phyloP scores from a whole-genome alignment of 2,888 invertebrate species.

The Notodonta dromedarius region DNA sequence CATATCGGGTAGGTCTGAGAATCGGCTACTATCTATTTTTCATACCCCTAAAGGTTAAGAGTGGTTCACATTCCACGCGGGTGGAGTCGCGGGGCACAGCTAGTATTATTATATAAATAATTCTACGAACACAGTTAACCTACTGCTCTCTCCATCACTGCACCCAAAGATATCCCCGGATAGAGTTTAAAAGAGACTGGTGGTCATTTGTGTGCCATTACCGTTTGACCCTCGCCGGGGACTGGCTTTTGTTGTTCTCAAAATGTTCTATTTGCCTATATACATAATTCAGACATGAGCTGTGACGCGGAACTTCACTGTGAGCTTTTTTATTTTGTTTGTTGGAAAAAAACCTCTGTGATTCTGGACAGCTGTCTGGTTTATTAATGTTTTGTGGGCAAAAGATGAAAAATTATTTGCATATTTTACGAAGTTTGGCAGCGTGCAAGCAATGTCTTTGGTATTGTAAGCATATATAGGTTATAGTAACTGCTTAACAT shows the following conservation, averaged over 20 bases:
- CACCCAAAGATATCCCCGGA: conserved; percentile 2
- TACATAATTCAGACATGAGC: conserved; percentile 38
- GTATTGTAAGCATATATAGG: too few species aligned
- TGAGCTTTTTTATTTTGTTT: conserved; percentile 8
- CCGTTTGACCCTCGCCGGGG: conserved; percentile 27
- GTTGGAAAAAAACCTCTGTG: not conserved
- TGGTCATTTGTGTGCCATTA: conserved; percentile 28
- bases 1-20: too few species aligned
- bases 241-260: conserved; percentile 13
- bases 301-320: conserved; percentile 14
- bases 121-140: not conserved
- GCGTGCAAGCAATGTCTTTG: too few species aligned
- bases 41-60: too few species aligned
- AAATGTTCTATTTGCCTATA: conserved; percentile 31
- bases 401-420: too few species aligned
- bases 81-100: too few species aligned
- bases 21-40: too few species aligned
- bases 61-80: too few species aligned
- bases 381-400: not conserved
- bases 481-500: too few species aligned
- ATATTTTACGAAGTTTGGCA: too few species aligned
- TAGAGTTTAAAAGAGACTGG: conserved; percentile 23
- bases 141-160: not conserved
- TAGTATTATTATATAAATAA: too few species aligned
- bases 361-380: not conserved